A percentile compares a stretch with the other conserved stretches of the same genome.
These are phyloP conservation scores for Sturnira hondurensis DNA, from an alignment of 2,113 vertebrate genomes.

Conservation along the genomic window DNA sequence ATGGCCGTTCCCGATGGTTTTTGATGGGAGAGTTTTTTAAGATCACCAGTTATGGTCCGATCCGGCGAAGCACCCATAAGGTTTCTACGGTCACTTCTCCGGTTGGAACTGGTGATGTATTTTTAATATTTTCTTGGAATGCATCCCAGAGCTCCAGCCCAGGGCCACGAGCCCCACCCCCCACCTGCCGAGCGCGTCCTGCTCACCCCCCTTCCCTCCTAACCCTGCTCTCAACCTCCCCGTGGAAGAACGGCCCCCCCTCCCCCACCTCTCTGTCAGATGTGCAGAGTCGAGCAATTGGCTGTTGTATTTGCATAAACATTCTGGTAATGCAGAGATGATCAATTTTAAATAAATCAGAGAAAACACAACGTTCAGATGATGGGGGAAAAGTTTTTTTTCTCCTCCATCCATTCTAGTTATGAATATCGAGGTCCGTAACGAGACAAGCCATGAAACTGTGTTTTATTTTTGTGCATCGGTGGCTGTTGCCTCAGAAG, in stretches of 20 bases:
- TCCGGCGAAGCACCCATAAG: neutral
- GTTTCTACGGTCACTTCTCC: neutral
- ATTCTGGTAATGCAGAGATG: neutral
- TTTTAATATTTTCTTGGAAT: constrained; percentile 32
- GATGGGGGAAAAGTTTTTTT: neutral
- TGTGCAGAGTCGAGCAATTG: neutral
- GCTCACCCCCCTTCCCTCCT: neutral
- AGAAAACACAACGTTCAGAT: neutral
- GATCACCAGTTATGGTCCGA: neutral
- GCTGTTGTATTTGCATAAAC: neutral
- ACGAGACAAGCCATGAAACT: neutral
- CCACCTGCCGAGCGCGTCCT: neutral
- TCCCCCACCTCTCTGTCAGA: neutral
- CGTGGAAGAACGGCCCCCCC: too few relatives aligned
- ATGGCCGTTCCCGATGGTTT: neutral
- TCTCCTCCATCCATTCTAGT: neutral
- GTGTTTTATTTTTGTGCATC: neutral
- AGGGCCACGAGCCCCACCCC: too few relatives aligned
- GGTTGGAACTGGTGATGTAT: neutral
- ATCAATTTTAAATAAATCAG: neutral
- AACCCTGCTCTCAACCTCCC: too few relatives aligned
- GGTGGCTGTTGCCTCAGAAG: neutral
- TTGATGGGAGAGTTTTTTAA: neutral
- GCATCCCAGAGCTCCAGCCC: neutral
- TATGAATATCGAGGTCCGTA: neutral